phyloP scores from a whole-genome alignment of 2,797 vertebrate species.

The Kryptolebias ocellatus region DNA sequence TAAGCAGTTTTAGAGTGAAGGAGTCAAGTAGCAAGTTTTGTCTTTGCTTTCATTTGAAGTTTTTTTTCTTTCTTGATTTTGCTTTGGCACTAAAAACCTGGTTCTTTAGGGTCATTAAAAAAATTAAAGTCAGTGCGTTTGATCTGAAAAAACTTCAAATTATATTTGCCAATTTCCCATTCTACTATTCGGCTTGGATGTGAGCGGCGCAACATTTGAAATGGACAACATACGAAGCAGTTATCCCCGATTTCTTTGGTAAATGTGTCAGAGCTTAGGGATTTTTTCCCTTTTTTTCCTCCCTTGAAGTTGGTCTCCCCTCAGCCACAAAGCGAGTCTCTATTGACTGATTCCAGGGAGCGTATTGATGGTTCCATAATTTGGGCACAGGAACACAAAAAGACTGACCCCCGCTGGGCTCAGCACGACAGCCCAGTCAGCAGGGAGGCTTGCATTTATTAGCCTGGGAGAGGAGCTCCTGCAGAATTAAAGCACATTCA shows the following conservation, averaged over 20 bases:
- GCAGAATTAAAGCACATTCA: constrained; percentile 87
- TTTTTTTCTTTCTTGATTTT: background rate
- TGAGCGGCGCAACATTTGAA: constrained; percentile 28
- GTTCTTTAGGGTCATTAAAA: background rate
- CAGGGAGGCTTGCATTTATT: constrained; percentile 88
- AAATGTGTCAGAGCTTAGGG: constrained; percentile 71
- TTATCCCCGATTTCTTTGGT: constrained; percentile 67
- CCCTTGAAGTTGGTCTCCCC: constrained; percentile 85
- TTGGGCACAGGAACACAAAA: constrained; percentile 87
- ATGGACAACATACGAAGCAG: constrained; percentile 39
- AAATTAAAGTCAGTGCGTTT: too few species aligned
- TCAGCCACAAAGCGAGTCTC: constrained; percentile 82
- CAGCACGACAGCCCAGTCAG: constrained; percentile 86
- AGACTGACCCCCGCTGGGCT: constrained; percentile 84
- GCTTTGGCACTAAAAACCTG: background rate
- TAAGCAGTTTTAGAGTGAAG: too few species aligned
- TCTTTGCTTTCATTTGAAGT: too few species aligned
- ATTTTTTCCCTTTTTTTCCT: constrained; percentile 41
- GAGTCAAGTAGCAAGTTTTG: background rate
- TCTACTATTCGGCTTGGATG: background rate
- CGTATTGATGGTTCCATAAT: constrained; percentile 89
- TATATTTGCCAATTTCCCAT: too few species aligned
- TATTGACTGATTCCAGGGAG: constrained; percentile 86
- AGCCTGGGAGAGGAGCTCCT: constrained; percentile 86
- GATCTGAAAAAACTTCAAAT: too few species aligned